phyloP scores from a whole-genome alignment of 1,140 invertebrate species.

The Streblospio benedicti region DNA sequence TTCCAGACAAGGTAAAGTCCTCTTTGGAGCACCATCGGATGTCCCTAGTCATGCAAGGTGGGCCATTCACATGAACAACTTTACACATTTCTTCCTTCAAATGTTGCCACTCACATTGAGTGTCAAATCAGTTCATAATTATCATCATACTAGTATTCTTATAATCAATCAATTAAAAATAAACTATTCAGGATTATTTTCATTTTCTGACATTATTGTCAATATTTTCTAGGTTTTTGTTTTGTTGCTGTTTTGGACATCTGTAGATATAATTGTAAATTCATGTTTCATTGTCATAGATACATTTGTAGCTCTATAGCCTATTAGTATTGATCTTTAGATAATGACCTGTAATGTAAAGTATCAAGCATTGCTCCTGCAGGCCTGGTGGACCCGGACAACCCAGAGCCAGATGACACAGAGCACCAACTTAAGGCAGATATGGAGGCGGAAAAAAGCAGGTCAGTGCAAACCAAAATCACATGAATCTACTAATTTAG shows the following conservation, averaged over 20 bases:
- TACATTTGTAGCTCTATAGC: not conserved
- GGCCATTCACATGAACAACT: too few species aligned
- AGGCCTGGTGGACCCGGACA: slow-evolving; percentile 28
- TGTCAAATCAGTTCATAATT: too few species aligned
- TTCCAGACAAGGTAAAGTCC: slow-evolving; percentile 8
- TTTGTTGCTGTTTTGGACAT: too few species aligned
- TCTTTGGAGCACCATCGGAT: slow-evolving; percentile 35
- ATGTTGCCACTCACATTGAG: too few species aligned
- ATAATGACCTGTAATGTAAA: not conserved
- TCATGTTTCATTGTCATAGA: not conserved
- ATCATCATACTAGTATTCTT: too few species aligned
- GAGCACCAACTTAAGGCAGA: slow-evolving; percentile 33
- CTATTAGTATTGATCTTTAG: not conserved
- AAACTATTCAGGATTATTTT: too few species aligned
- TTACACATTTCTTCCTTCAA: too few species aligned
- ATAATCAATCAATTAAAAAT: too few species aligned
- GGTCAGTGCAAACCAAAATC: slow-evolving; percentile 18
- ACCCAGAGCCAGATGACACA: slow-evolving; percentile 32
- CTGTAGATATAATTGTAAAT: too few species aligned
- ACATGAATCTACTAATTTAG: not conserved
- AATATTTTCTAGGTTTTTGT: too few species aligned
- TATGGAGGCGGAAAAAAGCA: slow-evolving; percentile 38
- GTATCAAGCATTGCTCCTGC: not conserved
- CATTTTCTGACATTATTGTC: too few species aligned
- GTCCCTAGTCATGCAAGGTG: slow-evolving; percentile 35